A percentile compares a stretch with the other conserved stretches of the same genome.
Conservation (phyloP, 2,888 invertebrate genomes). For the Spilarctia lutea region DNA sequence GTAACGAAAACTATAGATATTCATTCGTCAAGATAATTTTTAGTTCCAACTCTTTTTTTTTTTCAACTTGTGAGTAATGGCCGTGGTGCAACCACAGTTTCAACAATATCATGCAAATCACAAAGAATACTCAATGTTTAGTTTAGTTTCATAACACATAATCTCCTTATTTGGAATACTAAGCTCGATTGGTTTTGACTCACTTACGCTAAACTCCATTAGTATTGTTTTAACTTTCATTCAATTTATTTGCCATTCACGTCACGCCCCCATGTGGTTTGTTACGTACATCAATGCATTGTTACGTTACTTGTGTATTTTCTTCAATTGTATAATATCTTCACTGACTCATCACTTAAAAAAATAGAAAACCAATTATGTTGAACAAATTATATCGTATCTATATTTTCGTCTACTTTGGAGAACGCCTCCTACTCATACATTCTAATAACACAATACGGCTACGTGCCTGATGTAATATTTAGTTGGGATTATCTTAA, state of each 20-base stretch:
- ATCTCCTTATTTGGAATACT: neutral
- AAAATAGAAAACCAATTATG: slow-evolving; percentile 5
- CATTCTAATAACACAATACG: slow-evolving; percentile 3
- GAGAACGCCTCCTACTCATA: neutral
- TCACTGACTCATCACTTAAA: slow-evolving; percentile 5
- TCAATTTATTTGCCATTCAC: slow-evolving; percentile 40
- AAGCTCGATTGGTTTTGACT: neutral
- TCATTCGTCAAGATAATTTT: neutral
- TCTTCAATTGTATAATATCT: slow-evolving; percentile 23
- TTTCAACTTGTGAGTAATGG: neutral
- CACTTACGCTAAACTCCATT: slow-evolving; percentile 10
- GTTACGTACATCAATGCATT: slow-evolving; percentile 33
- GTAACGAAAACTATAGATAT: neutral
- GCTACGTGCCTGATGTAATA: slow-evolving; percentile 27
- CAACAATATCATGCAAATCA: neutral
- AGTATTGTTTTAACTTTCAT: slow-evolving; percentile 35
- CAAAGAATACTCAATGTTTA: neutral
- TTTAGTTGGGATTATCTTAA: slow-evolving; percentile 36
- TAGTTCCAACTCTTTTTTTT: no score
- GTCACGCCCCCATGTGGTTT: slow-evolving; percentile 36
- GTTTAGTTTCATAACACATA: neutral
- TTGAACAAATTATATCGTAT: slow-evolving; percentile 7
- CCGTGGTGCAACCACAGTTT: neutral
- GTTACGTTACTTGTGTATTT: slow-evolving; percentile 27
- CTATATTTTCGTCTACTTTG: slow-evolving; percentile 5